Evolutionary conservation across 2,888 invertebrate species (phyloP).

Genomic region (Anthoptus insignis): DNA sequence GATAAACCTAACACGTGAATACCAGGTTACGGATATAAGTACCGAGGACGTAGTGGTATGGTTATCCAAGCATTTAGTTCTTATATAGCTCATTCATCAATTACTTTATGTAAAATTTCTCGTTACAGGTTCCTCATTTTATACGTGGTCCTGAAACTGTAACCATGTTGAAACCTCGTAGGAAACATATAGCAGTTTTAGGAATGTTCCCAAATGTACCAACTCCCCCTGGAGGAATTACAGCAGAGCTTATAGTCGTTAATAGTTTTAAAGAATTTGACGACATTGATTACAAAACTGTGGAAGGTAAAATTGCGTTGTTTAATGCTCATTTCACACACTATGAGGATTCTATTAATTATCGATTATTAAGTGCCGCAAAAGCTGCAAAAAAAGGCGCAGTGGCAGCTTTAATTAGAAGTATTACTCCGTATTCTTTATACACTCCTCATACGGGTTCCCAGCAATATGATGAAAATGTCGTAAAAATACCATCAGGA

Average conservation of each 20-base stretch:
- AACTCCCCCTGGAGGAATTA: slow-evolving; percentile 90
- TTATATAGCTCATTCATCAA: no score
- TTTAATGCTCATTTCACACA: slow-evolving; percentile 88
- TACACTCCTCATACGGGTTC: slow-evolving; percentile 92
- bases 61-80: not conserved
- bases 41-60: slow-evolving; percentile 88
- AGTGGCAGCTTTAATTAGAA: slow-evolving; percentile 90
- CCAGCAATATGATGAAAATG: slow-evolving; percentile 86
- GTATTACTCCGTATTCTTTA: slow-evolving; percentile 92
- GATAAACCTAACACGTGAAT: slow-evolving; percentile 63
- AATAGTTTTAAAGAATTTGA: slow-evolving; percentile 89
- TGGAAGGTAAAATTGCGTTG: slow-evolving; percentile 91
- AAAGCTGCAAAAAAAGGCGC: slow-evolving; percentile 91
- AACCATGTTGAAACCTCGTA: slow-evolving; percentile 86
- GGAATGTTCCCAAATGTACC: slow-evolving; percentile 91
- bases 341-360: slow-evolving; percentile 89
- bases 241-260: slow-evolving; percentile 90
- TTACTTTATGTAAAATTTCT: no score
- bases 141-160: slow-evolving; percentile 89
- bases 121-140: slow-evolving; percentile 71
- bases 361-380: slow-evolving; percentile 88
- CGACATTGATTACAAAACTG: slow-evolving; percentile 70
- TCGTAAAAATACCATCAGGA: slow-evolving; percentile 90
- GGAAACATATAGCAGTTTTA: slow-evolving; percentile 87
- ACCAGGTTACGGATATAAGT: slow-evolving; percentile 85